Evolutionary conservation across 2,888 invertebrate genomes (phyloP).

Genomic region (Nomada hirtipes): DNA sequence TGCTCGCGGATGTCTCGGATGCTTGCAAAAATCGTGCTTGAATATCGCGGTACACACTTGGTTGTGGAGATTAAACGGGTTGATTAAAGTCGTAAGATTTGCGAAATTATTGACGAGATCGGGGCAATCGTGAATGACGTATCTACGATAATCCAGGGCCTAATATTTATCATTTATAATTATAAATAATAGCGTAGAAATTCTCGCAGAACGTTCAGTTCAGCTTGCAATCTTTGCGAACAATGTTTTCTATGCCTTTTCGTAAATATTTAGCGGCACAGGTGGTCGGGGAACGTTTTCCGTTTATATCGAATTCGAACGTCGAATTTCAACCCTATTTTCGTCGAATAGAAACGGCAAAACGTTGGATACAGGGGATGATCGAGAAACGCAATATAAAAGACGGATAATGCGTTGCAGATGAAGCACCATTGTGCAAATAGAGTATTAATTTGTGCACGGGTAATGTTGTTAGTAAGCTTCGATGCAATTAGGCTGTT

Average conservation of each 20-base stretch:
- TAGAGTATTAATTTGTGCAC: conserved; percentile 48
- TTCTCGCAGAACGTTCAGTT: too few species aligned
- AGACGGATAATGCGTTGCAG: conserved; percentile 20
- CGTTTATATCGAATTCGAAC: not conserved
- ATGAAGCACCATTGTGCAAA: conserved; percentile 38
- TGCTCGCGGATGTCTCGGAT: conserved; percentile 1
- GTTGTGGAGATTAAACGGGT: too few species aligned
- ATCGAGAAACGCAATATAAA: conserved; percentile 21
- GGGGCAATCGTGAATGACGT: too few species aligned
- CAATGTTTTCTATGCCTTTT: not conserved
- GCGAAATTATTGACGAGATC: too few species aligned
- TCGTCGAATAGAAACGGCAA: not conserved
- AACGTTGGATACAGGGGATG: not conserved
- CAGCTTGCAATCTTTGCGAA: too few species aligned
- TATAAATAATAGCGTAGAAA: too few species aligned
- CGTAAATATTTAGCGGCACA: not conserved
- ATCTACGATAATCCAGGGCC: too few species aligned
- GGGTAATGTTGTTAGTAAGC: conserved; percentile 44
- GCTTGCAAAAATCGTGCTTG: not conserved
- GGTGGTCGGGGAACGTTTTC: not conserved
- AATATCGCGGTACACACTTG: conserved; percentile 6
- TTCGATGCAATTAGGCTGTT: conserved; percentile 48
- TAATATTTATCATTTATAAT: too few species aligned
- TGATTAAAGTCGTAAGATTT: too few species aligned
- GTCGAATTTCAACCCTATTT: not conserved